phyloP scores from a whole-genome alignment of 1,140 invertebrate genomes.

The Drosophila aff. region DNA sequence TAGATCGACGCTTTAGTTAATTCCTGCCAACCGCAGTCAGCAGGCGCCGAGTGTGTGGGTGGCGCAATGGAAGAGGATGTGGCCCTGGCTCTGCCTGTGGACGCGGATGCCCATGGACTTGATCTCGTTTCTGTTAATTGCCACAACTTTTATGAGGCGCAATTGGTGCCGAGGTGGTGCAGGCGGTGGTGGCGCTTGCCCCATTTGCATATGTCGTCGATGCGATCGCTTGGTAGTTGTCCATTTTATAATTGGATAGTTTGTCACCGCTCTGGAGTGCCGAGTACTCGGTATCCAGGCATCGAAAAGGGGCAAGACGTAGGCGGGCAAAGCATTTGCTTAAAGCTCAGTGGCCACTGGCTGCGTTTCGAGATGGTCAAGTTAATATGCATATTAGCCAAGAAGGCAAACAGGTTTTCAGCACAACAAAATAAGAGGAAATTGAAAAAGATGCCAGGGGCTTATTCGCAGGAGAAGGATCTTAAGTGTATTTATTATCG shows the following conservation, averaged over 20 bases:
- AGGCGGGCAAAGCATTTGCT: conserved; percentile 23
- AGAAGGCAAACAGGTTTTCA: conserved; percentile 16
- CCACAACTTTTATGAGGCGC: conserved; percentile 71
- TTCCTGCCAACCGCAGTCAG: conserved; percentile 50
- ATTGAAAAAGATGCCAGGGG: not conserved
- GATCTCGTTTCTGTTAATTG: conserved; percentile 78
- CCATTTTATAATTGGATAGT: conserved; percentile 73
- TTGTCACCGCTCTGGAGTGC: conserved; percentile 53
- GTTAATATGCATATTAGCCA: conserved; percentile 58
- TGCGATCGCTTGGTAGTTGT: conserved; percentile 50
- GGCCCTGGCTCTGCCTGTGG: not conserved
- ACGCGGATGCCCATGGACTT: conserved; percentile 5
- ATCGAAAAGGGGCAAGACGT: conserved; percentile 11
- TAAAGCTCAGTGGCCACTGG: conserved; percentile 48
- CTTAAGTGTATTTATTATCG: conserved; percentile 30
- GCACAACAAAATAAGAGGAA: not conserved
- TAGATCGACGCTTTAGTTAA: conserved; percentile 80
- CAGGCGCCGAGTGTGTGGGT: conserved; percentile 69
- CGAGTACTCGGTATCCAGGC: not conserved
- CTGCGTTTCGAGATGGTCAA: conserved; percentile 47
- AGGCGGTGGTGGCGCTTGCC: conserved; percentile 53
- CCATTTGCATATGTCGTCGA: conserved; percentile 48
- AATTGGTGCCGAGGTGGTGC: conserved; percentile 41
- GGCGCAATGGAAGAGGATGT: conserved; percentile 24
- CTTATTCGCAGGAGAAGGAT: conserved; percentile 8